These are phyloP conservation scores for Semibalanus balanoides DNA, from an alignment of 1,140 invertebrate genomes.

Conservation along the genomic window DNA sequence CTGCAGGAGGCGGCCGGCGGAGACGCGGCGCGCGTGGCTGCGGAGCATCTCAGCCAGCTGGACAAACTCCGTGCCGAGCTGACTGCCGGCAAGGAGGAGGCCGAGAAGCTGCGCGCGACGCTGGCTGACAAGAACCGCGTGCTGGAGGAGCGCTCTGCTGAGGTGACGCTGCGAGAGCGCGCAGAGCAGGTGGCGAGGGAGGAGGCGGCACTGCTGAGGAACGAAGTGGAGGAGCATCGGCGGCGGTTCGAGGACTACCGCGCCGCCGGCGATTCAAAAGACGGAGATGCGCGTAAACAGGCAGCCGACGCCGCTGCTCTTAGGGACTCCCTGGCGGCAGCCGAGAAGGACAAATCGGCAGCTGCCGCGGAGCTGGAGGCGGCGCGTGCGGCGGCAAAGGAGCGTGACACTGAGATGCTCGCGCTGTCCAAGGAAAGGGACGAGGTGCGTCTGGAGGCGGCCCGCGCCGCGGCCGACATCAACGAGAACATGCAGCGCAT, in stretches of 20 bases:
- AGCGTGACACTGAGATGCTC: conserved; percentile 3
- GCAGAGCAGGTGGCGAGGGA: conserved; percentile 26
- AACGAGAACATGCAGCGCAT: too few relatives aligned
- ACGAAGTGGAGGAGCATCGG: conserved; percentile 23
- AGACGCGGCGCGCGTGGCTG: too few relatives aligned
- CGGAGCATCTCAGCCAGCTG: conserved; percentile 18
- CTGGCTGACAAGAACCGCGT: conserved; percentile 30
- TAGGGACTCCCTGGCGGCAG: conserved; percentile 27
- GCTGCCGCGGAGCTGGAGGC: conserved; percentile 23
- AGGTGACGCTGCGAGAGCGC: conserved; percentile 28
- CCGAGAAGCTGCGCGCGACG: conserved; percentile 45
- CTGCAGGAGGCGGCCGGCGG: too few relatives aligned
- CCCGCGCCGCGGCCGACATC: too few relatives aligned
- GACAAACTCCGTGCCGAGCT: conserved; percentile 32
- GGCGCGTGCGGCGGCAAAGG: not conserved
- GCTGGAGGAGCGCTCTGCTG: conserved; percentile 23
- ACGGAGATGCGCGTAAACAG: too few relatives aligned
- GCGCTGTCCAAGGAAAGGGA: conserved; percentile 1
- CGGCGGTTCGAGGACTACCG: conserved; percentile 24
- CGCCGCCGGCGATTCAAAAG: too few relatives aligned
- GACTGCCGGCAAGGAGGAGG: conserved; percentile 41
- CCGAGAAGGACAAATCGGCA: conserved; percentile 29
- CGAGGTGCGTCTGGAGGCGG: not conserved
- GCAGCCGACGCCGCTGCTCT: conserved; percentile 16
- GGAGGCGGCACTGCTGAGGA: conserved; percentile 18